Evolutionary conservation across 2,113 vertebrate genomes (phyloP).

Genomic region (Phalacrocorax pelagicus): DNA sequence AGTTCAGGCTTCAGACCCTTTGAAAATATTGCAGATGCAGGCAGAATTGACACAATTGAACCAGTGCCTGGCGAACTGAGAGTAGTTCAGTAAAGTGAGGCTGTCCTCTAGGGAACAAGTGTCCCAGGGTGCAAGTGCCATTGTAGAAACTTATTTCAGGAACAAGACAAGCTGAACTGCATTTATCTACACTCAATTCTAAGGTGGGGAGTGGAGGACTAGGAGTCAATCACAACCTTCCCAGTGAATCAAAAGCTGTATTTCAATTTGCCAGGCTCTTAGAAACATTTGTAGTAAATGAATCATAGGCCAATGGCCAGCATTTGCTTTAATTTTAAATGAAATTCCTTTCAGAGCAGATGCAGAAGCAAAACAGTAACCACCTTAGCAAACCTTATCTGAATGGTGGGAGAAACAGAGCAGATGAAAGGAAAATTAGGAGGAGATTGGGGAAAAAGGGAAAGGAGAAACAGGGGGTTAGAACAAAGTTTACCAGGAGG

Average conservation of each 20-base stretch:
- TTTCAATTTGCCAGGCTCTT: not conserved
- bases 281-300: not conserved
- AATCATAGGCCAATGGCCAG: not conserved
- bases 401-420: not conserved
- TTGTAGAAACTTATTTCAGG: conserved; percentile 48
- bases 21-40: conserved; percentile 57
- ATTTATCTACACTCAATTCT: conserved; percentile 42
- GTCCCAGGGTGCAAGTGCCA: conserved; percentile 41
- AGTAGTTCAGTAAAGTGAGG: conserved; percentile 36
- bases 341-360: not conserved
- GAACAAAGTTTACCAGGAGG: not conserved
- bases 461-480: not conserved
- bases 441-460: not conserved
- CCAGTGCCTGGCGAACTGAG: not conserved
- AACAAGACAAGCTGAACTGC: conserved; percentile 57
- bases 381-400: not conserved
- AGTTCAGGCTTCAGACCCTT: conserved; percentile 42
- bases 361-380: not conserved
- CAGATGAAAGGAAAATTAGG: not conserved
- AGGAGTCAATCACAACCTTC: not conserved
- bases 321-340: not conserved
- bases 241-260: not conserved
- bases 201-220: not conserved
- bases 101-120: conserved; percentile 44
- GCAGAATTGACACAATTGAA: conserved; percentile 51